A percentile compares a stretch with the other conserved stretches of the same genome.
Conservation (phyloP, 2,113 vertebrate species). For the Pseudorasbora parva region DNA sequence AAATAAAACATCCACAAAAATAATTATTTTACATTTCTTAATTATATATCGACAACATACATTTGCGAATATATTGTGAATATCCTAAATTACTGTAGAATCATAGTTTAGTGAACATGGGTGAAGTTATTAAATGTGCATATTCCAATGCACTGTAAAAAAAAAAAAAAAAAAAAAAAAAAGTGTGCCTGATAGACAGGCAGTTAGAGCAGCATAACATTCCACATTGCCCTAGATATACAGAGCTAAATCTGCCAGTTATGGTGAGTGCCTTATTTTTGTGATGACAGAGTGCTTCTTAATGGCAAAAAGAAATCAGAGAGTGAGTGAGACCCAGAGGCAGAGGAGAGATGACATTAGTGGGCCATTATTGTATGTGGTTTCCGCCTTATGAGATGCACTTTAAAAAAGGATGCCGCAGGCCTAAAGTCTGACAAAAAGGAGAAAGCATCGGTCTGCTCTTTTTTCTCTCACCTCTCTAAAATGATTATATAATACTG, state of each 20-base stretch:
- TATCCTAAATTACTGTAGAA: not conserved
- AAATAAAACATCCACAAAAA: too few relatives aligned
- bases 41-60: not conserved
- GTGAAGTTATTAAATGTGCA: not conserved
- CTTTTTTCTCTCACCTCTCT: not conserved
- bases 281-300: constrained; percentile 30
- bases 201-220: not conserved
- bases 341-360: constrained; percentile 42
- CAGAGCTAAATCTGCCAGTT: constrained; percentile 12
- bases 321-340: constrained; percentile 16
- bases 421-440: constrained; percentile 18
- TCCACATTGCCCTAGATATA: constrained; percentile 24
- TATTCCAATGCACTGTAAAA: not conserved
- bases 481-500: not conserved
- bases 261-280: constrained; percentile 28
- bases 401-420: constrained; percentile 23
- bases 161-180: too few relatives aligned
- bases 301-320: constrained; percentile 20
- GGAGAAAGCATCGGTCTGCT: not conserved
- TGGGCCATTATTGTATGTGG: constrained; percentile 22
- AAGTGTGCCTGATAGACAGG: constrained; percentile 10
- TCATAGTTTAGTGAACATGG: not conserved
- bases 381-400: constrained; percentile 23
- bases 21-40: too few relatives aligned
- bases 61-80: not conserved